A percentile compares a stretch with the other conserved stretches of the same genome.
Evolutionary conservation across 92 coral and sea anemone genomes (phyloP).

Genomic region (Porites cylindrica): DNA sequence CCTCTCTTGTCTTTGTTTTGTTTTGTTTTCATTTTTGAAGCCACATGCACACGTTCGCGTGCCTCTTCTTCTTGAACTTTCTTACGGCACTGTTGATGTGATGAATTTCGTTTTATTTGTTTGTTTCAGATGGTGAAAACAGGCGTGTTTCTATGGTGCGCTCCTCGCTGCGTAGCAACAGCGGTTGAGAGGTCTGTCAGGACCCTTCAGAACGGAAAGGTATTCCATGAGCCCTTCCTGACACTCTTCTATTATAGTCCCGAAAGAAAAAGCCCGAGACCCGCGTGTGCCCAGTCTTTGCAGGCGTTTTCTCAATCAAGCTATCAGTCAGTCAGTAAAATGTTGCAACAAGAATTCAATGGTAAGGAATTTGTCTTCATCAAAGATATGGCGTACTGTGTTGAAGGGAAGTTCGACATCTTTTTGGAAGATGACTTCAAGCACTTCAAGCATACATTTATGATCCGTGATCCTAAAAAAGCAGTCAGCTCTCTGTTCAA

Average conservation of each 20-base stretch:
- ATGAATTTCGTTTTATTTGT: not conserved
- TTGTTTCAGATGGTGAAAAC: conserved; percentile 5
- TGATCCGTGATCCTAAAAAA: conserved; percentile 72
- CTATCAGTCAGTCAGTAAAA: conserved; percentile 50
- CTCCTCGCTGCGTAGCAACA: conserved; percentile 76
- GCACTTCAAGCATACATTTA: conserved; percentile 75
- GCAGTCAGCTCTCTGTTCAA: conserved; percentile 75
- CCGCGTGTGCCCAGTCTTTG: conserved; percentile 22
- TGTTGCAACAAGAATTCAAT: conserved; percentile 66
- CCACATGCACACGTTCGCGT: no score
- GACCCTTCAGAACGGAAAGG: conserved; percentile 53
- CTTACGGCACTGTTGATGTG: not conserved
- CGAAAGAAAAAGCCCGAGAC: conserved; percentile 41
- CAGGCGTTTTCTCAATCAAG: conserved; percentile 29
- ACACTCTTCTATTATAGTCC: conserved; percentile 57
- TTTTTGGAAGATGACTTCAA: conserved; percentile 68
- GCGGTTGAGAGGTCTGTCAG: conserved; percentile 71
- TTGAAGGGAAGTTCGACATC: conserved; percentile 64
- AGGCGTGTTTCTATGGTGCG: conserved; percentile 71
- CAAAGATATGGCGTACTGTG: conserved; percentile 85
- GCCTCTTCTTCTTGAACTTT: no score
- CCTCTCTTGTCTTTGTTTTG: no score
- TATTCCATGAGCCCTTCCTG: conserved; percentile 67
- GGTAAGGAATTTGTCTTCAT: conserved; percentile 71
- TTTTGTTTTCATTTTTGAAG: no score